Evolutionary conservation across 2,113 vertebrate species (phyloP).

Genomic region (Chaenogobius annularis): DNA sequence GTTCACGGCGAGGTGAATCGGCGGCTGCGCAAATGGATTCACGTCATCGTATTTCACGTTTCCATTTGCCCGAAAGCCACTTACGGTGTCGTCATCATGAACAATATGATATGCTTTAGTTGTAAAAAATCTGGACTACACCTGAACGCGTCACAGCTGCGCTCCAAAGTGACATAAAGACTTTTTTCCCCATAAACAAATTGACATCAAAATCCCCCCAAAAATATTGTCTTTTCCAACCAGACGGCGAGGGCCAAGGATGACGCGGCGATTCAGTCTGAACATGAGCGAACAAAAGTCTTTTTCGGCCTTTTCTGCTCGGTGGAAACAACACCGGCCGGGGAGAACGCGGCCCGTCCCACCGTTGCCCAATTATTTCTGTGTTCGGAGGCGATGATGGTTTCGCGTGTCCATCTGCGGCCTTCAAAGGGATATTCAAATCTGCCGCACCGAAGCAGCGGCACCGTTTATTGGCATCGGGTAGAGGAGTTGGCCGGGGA

Average conservation of each 20-base stretch:
- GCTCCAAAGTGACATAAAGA: neutral
- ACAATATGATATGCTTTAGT: too few species aligned
- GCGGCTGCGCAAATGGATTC: too few species aligned
- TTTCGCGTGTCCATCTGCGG: slow-evolving; percentile 65
- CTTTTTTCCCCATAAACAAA: neutral
- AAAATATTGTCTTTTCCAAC: neutral
- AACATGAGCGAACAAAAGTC: slow-evolving; percentile 64
- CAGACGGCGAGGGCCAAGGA: slow-evolving; percentile 5
- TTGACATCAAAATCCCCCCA: neutral
- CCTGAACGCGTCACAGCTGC: neutral
- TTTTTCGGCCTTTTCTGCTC: slow-evolving; percentile 55
- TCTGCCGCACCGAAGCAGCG: slow-evolving; percentile 51
- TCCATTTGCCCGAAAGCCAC: too few species aligned
- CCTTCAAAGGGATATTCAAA: slow-evolving; percentile 70
- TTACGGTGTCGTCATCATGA: too few species aligned
- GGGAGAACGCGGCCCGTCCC: slow-evolving; percentile 53
- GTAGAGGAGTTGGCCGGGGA: slow-evolving; percentile 48
- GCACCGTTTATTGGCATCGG: slow-evolving; percentile 58
- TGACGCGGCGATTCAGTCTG: slow-evolving; percentile 69
- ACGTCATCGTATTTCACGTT: too few species aligned
- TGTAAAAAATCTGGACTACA: too few species aligned
- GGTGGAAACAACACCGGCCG: slow-evolving; percentile 50
- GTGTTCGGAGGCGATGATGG: slow-evolving; percentile 60
- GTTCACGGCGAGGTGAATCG: too few species aligned
- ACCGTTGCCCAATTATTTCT: slow-evolving; percentile 70